Base-by-base conservation (phyloP, 23 tunicate genomes). In the Ciona savignyi region DNA sequence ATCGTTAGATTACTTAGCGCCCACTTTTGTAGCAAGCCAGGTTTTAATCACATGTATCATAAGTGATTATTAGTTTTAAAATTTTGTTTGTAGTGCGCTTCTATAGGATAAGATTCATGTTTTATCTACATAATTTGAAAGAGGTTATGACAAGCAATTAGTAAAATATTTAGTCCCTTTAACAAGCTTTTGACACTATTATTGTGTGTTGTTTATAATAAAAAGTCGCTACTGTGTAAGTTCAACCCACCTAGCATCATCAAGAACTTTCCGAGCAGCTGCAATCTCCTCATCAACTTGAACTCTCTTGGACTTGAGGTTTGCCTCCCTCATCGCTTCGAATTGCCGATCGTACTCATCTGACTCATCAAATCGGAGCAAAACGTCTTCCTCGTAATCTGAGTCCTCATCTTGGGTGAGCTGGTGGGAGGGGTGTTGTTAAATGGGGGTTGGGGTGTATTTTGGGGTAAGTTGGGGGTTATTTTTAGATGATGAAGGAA, bases 221-320 rank as follows among this genome's bases (percentile, higher is more conserved):
- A n/a, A n/a, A n/a, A n/a, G n/a, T n/a, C n/a, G n/a, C n/a, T n/a
- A n/a, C n/a, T n/a, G n/a, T n/a, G n/a, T n/a, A n/a, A n/a, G n/a
- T n/a, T n/a, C n/a, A n/a, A 68, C 35, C 73, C 30, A 85, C 91
- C 77, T 78, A 26, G 91, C 91, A 4, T 85, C 91, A 26, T 85
- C 91, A 20, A 89, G 23, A 4, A 51, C 66, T 32, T 72, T 74
- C 70, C 65, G 80, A 1, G 97, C 97, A 26, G 51, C 67, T 1
- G 35, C 67, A 27, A 91, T 84, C n/a, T 91, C 97, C 63, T 84
- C 97, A 23, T 91, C 97, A 32, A 91, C 71, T 66, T 84, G 85
- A 71, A 84, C 83, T 76, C 81, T 74, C 66, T 91, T 91, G 25
- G 90, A 84, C 63, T 91, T 91, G 19, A 84, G 67, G 28, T 91